Evolutionary conservation across 2,797 vertebrate species (phyloP).

Genomic region (Geotrypetes seraphini): DNA sequence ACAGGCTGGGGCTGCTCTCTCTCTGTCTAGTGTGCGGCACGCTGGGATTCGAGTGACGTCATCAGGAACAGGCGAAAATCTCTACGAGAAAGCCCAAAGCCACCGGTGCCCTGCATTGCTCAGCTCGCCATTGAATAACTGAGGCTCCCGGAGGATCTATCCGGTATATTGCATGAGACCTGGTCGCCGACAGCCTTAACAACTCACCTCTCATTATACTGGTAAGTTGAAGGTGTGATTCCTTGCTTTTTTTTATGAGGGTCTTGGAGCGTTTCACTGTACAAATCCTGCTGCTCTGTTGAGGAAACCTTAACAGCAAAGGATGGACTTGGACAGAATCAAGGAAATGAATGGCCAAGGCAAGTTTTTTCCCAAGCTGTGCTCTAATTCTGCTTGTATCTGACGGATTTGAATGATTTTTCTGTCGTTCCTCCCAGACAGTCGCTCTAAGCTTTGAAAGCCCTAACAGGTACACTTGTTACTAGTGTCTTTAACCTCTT

Average conservation of each 20-base stretch:
- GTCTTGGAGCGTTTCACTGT: too few relatives aligned
- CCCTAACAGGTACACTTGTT: conserved; percentile 8
- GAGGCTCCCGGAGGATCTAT: background rate
- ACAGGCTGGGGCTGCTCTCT: background rate
- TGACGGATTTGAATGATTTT: too few relatives aligned
- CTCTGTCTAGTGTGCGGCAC: conserved; percentile 20
- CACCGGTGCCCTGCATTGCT: background rate
- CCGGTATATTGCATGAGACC: too few relatives aligned
- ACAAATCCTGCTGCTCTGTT: too few relatives aligned
- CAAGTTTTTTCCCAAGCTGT: too few relatives aligned
- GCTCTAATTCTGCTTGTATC: too few relatives aligned
- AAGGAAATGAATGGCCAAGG: too few relatives aligned
- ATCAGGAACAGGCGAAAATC: conserved; percentile 28
- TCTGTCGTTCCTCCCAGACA: background rate
- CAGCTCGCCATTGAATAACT: background rate
- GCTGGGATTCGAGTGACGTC: conserved; percentile 41
- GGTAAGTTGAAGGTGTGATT: background rate
- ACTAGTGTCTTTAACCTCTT: conserved; percentile 5
- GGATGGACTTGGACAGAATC: too few relatives aligned
- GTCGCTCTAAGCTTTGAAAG: background rate
- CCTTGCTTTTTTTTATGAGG: background rate
- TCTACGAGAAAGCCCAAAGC: conserved; percentile 27
- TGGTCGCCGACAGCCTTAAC: background rate
- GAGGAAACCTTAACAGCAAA: too few relatives aligned
- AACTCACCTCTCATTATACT: background rate